Evolutionary conservation across 2,797 vertebrate genomes (phyloP), one percentile per base, ranked within the genome.

Genomic region (Cyprinella venusta): DNA sequence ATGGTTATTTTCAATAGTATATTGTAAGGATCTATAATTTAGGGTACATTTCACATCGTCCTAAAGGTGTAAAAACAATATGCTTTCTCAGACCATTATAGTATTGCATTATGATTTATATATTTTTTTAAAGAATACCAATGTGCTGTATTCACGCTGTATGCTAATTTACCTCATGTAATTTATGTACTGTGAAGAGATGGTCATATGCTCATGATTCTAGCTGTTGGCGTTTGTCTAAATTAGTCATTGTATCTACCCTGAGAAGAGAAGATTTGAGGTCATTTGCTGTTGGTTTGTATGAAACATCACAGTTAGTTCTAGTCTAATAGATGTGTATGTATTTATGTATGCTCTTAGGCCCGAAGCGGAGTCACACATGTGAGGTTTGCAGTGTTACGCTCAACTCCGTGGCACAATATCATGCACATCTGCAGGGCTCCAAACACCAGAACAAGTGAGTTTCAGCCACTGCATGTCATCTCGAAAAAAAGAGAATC

Each of bases 331-430:
- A 68, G 4, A 79, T 79, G 40, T 67, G 59, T 75, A 21, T 59
- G 42, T 76, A 36, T 80, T 45, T 83, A 67, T 80, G 61, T 76
- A 72, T 68, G 69, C 30, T 36, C 42, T 30, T 18, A 92, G 91
- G 89, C 36, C 79, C 91, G 74, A 87, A 90, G 85, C 89, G 87
- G 83, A 91, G 89, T 78, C 90, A 90, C 86, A 87, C 88, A 15
- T 92, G 92, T 81, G 89, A 90, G 56, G 79, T 90, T 67, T 92
- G 92, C 86, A 88, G 88, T 75, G 89, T 92, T 81, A 89, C 90
- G 21, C 87, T 92, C n/a, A 92, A 92, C 87, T 92, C 92, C 0
- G 86, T 91, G n/a, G 90, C 90, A 36, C 92, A 92, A 88, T 92
- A 91, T 84, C 86, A 92, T 8, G 89, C 92, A 64, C 91, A 92